Evolutionary conservation across 2,888 invertebrate genomes (phyloP), one percentile per base, ranked within the genome.

Genomic region (Amiota mariae): DNA sequence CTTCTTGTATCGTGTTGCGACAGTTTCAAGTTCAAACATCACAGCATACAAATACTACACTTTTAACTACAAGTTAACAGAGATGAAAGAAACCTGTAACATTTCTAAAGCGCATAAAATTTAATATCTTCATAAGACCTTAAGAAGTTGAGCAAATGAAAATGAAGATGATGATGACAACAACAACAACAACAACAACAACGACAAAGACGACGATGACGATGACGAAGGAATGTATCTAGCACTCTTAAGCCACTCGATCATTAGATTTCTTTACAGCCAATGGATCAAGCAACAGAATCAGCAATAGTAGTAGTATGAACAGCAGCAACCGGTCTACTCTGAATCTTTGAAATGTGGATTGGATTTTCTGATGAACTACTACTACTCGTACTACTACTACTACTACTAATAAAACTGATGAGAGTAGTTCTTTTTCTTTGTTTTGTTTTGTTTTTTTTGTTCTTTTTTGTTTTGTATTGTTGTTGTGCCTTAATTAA

Each of bases 401-500:
- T 36, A 36, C n/a, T 18, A 13, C 24, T 20, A 36, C 36, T 36
- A 36, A 2, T 6, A 36, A 2, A 4, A 46, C 47, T 46, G 47
- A 68, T 46, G 63, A 24, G n/a, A 46, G 51, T 68, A n/a, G 63
- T 24, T 76, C 64, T 73, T 73, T 63, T 72, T 54, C 70, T 70
- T 68, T n/a, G 51, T 72, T 20, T 74, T 54, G 47, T 20, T 59
- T 59, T 61, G 2, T 47, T 63, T 61, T 59, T 56, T 54, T 56
- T 73, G 12, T 75, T 63, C 36, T 51, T 51, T 61, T 63, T 51
- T 51, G 54, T 63, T 2, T 57, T 70, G 46, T 71, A 68, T 36
- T 73, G 20, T 72, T 78, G 73, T 74, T 78, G 73, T 73, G 75
- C 77, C 78, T 79, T 79, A 75, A 78, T 78, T 78, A 78, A 78